These are phyloP conservation scores for Phylloscopus whistleri DNA, from an alignment of 2,113 vertebrate species.

Conservation along the genomic window DNA sequence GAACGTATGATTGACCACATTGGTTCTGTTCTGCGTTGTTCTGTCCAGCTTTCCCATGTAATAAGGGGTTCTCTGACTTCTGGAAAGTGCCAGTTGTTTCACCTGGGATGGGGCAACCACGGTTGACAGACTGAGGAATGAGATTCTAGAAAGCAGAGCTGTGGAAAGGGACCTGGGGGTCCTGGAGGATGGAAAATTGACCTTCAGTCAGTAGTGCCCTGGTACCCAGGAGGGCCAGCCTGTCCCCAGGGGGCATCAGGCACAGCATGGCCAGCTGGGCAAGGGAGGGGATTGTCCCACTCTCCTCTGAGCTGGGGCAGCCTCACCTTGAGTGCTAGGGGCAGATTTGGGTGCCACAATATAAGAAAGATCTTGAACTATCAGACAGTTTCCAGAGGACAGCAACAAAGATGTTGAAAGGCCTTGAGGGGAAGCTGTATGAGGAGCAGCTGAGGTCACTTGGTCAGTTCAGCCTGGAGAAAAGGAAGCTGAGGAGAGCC, in stretches of 20 bases:
- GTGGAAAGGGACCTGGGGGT: not conserved
- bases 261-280: fast-evolving
- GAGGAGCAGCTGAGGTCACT: not conserved
- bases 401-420: not conserved
- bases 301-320: not conserved
- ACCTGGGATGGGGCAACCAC: no score
- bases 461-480: not conserved
- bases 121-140: no score
- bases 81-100: not conserved
- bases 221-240: not conserved
- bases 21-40: no score
- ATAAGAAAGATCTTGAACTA: not conserved
- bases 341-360: not conserved
- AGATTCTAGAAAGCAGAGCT: not conserved
- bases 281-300: not conserved
- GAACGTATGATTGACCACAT: no score
- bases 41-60: no score
- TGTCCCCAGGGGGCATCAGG: not conserved
- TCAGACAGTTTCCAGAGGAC: not conserved
- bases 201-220: not conserved
- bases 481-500: not conserved
- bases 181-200: not conserved
- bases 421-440: not conserved
- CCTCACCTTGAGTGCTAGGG: not conserved
- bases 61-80: no score